Percentiles rank a stretch among this genome's conserved stretches.
These are phyloP conservation scores for Leucoraja ocellata DNA, from an alignment of 2,797 vertebrate species.

Conservation along the genomic window DNA sequence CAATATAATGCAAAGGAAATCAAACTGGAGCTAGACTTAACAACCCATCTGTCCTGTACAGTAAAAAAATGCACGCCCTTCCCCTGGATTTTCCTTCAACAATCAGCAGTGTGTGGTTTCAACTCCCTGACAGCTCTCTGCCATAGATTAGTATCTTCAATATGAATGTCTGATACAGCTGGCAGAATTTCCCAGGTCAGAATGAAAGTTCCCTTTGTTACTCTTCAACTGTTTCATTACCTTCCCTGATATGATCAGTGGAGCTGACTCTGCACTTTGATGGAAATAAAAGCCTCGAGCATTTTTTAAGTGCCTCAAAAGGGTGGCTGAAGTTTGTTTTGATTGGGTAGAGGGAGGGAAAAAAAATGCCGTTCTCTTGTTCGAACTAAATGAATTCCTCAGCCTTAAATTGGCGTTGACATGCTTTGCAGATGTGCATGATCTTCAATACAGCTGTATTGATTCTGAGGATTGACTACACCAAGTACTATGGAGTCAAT, in stretches of 20 bases:
- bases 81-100: constrained; percentile 5
- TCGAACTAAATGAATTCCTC: not conserved
- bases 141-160: constrained; percentile 37
- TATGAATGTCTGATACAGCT: constrained; percentile 37
- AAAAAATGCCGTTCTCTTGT: constrained; percentile 15
- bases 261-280: constrained; percentile 25
- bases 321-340: constrained; percentile 35
- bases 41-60: constrained; percentile 33
- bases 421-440: not conserved
- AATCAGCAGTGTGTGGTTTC: constrained; percentile 34
- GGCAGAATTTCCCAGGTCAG: constrained; percentile 31
- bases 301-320: constrained; percentile 34
- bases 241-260: constrained; percentile 32
- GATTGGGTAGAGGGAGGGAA: not conserved
- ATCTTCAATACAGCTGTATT: not conserved
- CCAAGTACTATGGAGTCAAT: not conserved
- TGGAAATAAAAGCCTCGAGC: constrained; percentile 36
- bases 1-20: constrained; percentile 33
- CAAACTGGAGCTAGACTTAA: constrained; percentile 34
- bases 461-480: not conserved
- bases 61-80: constrained; percentile 9
- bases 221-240: constrained; percentile 38
- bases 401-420: not conserved
- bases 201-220: constrained; percentile 38
- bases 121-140: constrained; percentile 29